Percentiles rank a stretch among this genome's conserved stretches.
Conservation (phyloP, 2,888 invertebrate genomes). For the Caenorhabditis drosophilae region DNA sequence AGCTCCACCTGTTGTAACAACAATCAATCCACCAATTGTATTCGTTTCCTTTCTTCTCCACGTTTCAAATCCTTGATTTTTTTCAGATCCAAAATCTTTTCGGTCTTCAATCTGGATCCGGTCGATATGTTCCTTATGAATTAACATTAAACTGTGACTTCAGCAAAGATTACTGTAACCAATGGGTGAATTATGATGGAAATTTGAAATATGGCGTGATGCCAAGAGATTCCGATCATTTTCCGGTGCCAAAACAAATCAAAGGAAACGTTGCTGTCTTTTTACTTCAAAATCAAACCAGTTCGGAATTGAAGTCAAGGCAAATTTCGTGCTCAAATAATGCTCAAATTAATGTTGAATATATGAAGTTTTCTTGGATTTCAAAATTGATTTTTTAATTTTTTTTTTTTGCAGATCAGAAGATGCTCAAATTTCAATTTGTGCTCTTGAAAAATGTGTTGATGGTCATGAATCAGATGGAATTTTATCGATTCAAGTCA, state of each 20-base stretch:
- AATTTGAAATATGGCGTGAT: constrained; percentile 48
- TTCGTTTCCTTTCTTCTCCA: not conserved
- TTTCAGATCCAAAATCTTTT: constrained; percentile 47
- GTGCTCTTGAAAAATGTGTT: constrained; percentile 49
- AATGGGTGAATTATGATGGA: constrained; percentile 62
- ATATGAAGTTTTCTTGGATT: constrained; percentile 37
- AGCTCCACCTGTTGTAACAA: constrained; percentile 49
- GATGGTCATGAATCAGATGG: constrained; percentile 38
- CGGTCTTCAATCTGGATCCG: constrained; percentile 52
- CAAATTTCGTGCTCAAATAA: constrained; percentile 50
- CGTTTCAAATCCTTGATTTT: not conserved
- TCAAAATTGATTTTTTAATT: not conserved
- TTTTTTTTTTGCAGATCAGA: constrained; percentile 37
- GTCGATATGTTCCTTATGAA: constrained; percentile 42
- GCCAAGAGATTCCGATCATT: constrained; percentile 44
- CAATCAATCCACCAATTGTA: constrained; percentile 50
- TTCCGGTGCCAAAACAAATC: constrained; percentile 45
- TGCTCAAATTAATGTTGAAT: constrained; percentile 39
- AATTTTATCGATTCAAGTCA: constrained; percentile 34
- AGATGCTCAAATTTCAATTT: constrained; percentile 45
- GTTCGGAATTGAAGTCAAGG: constrained; percentile 39
- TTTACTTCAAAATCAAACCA: constrained; percentile 33
- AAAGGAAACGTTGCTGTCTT: constrained; percentile 52
- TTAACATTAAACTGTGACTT: constrained; percentile 60
- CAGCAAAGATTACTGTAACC: constrained; percentile 63